These are phyloP conservation scores for Dinothrombium tinctorium DNA, from an alignment of 1,140 invertebrate genomes.

Conservation along the genomic window DNA sequence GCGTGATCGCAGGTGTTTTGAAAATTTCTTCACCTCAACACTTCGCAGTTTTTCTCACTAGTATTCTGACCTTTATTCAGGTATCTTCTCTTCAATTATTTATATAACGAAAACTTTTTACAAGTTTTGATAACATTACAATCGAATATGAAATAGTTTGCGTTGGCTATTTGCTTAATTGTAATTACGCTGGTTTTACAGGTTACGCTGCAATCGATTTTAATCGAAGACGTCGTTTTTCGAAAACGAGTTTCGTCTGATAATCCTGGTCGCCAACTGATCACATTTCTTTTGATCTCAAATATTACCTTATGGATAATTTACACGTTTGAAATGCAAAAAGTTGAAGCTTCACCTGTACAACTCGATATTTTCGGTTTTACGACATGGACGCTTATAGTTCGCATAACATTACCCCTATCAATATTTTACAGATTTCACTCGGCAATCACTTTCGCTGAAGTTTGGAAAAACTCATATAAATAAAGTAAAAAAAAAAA, in stretches of 20 bases:
- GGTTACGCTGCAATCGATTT: constrained; percentile 72
- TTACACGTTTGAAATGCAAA: constrained; percentile 83
- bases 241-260: constrained; percentile 50
- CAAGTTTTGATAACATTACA: neutral
- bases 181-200: too few species aligned
- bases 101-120: too few species aligned
- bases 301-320: constrained; percentile 87
- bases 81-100: neutral
- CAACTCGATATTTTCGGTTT: constrained; percentile 80
- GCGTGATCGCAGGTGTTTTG: constrained; percentile 63
- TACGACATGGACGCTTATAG: too few species aligned
- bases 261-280: constrained; percentile 63
- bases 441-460: too few species aligned
- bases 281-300: constrained; percentile 75
- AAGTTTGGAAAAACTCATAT: too few species aligned
- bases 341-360: too few species aligned
- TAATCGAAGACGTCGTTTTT: constrained; percentile 77
- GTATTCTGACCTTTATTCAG: too few species aligned
- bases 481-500: too few species aligned
- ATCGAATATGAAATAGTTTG: neutral
- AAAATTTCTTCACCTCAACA: constrained; percentile 44
- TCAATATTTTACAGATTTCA: too few species aligned
- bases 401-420: too few species aligned
- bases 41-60: constrained; percentile 65
- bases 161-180: too few species aligned